Conservation (phyloP, 2,888 invertebrate genomes). For the Catonia carolina region DNA sequence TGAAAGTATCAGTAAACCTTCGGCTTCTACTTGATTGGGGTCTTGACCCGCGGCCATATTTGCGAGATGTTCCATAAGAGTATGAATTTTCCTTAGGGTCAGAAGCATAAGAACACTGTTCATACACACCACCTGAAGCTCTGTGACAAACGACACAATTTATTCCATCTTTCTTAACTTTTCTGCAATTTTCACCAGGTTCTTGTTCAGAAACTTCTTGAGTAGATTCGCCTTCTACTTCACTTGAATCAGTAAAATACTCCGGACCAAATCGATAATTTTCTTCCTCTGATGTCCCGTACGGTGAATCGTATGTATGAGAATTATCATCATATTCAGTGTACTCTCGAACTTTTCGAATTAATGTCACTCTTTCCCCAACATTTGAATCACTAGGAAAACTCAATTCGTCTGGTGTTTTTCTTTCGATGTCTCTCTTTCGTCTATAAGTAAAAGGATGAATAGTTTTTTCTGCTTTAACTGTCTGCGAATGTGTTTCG, state of each 20-base stretch:
- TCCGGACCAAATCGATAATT: conserved; percentile 41
- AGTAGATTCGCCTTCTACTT: conserved; percentile 23
- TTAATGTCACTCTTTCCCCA: not conserved
- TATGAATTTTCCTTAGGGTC: conserved; percentile 60
- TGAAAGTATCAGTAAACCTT: no score
- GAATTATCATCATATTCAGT: conserved; percentile 26
- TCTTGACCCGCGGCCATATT: conserved; percentile 29
- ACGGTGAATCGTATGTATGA: not conserved
- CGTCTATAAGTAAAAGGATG: conserved; percentile 6
- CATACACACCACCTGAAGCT: conserved; percentile 66
- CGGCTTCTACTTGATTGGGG: not conserved
- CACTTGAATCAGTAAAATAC: conserved; percentile 35
- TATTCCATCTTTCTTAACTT: conserved; percentile 41
- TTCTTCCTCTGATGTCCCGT: conserved; percentile 1
- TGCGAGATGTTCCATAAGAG: conserved; percentile 38
- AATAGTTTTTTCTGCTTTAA: conserved; percentile 24
- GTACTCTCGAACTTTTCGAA: conserved; percentile 22
- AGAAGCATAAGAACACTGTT: conserved; percentile 71
- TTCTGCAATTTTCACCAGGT: conserved; percentile 29
- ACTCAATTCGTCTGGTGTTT: not conserved
- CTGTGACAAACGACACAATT: conserved; percentile 66
- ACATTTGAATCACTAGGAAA: not conserved
- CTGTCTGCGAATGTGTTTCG: conserved; percentile 34
- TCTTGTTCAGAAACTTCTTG: conserved; percentile 13
- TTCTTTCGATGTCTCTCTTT: conserved; percentile 4